Evolutionary conservation across 2,113 vertebrate genomes (phyloP).

Genomic region (Anthoscopus minutus): DNA sequence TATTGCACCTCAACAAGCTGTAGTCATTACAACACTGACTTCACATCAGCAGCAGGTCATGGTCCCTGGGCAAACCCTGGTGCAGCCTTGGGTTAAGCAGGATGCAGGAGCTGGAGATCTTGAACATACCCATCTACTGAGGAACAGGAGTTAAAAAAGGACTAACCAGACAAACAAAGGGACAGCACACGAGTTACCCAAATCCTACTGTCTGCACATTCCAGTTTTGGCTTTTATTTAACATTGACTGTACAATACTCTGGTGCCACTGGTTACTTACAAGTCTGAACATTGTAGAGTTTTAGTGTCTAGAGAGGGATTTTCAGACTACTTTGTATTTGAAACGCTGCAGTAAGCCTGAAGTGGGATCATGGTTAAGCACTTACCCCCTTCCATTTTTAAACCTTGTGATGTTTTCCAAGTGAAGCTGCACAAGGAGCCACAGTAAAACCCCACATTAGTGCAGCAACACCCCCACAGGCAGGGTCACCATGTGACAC

Average conservation of each 20-base stretch:
- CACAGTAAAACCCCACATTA: neutral
- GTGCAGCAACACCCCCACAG: neutral
- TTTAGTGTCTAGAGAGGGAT: conserved; percentile 72
- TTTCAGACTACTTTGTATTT: conserved; percentile 66
- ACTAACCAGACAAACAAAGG: conserved; percentile 69
- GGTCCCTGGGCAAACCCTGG: conserved; percentile 76
- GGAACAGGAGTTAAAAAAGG: conserved; percentile 56
- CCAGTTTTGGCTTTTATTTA: conserved; percentile 80
- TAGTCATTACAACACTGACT: conserved; percentile 27
- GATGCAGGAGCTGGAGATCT: conserved; percentile 52
- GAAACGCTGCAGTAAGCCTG: conserved; percentile 8
- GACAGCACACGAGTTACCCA: conserved; percentile 69
- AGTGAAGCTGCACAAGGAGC: neutral
- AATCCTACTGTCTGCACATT: conserved; percentile 75
- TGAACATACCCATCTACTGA: conserved; percentile 57
- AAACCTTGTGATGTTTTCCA: neutral
- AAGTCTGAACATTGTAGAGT: conserved; percentile 49
- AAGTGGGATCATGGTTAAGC: neutral
- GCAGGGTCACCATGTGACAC: neutral
- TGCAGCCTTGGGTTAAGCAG: conserved; percentile 62
- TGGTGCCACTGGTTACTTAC: conserved; percentile 66
- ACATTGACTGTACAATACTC: conserved; percentile 74
- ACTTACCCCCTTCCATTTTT: neutral
- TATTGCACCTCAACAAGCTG: conserved; percentile 65
- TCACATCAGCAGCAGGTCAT: conserved; percentile 67